Evolutionary conservation across 2,113 vertebrate species (phyloP).

Genomic region (Lampris incognitus): DNA sequence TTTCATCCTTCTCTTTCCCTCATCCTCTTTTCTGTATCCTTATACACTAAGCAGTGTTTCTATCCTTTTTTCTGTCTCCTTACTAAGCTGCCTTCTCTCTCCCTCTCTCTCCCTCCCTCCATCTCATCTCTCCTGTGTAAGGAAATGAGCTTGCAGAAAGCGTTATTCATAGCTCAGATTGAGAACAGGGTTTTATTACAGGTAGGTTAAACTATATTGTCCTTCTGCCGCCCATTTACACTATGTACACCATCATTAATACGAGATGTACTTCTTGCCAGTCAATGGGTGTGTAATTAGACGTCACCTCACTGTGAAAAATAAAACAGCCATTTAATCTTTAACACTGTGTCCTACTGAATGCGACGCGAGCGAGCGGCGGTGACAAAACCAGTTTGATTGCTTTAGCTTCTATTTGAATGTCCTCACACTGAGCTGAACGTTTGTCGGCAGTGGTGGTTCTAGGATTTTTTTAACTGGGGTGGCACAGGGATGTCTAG

Average conservation of each 20-base stretch:
- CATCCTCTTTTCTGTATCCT: background rate
- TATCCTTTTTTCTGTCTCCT: constrained; percentile 50
- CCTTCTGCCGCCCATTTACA: constrained; percentile 74
- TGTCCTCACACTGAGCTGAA: no score
- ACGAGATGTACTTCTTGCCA: constrained; percentile 62
- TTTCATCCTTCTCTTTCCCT: constrained; percentile 11
- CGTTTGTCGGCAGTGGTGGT: no score
- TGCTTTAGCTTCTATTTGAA: no score
- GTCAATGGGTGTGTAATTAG: constrained; percentile 68
- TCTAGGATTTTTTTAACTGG: no score
- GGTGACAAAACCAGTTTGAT: no score
- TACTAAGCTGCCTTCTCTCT: constrained; percentile 34
- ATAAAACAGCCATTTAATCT: background rate
- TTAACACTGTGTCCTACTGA: no score
- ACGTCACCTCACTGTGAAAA: constrained; percentile 37
- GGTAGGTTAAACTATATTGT: constrained; percentile 78
- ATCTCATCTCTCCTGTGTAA: constrained; percentile 39
- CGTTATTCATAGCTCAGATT: constrained; percentile 75
- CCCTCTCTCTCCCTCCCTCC: constrained; percentile 1
- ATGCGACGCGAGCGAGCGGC: no score
- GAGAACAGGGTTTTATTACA: constrained; percentile 75
- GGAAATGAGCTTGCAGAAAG: constrained; percentile 60
- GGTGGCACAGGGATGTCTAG: no score
- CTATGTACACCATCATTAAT: constrained; percentile 74
- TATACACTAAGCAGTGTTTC: background rate